Percentiles rank a stretch among this genome's conserved stretches.
phyloP scores from a whole-genome alignment of 92 coral and sea anemone genomes.

The Epizoanthus illoricatus region DNA sequence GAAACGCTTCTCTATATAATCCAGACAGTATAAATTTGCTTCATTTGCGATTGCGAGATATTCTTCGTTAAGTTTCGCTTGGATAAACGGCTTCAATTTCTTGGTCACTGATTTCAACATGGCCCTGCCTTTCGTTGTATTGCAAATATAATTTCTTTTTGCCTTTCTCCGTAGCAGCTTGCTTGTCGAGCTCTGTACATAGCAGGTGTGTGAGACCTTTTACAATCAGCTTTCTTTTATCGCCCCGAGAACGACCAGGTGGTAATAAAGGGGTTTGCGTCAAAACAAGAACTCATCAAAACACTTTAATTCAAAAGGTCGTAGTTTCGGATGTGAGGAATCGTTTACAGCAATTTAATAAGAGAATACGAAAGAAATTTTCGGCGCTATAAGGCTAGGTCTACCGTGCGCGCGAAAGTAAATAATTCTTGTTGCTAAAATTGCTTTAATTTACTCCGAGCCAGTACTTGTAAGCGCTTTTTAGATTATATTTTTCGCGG shows the following conservation, averaged over 20 bases:
- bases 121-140: background rate
- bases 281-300: constrained; percentile 2
- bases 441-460: no score
- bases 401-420: no score
- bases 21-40: constrained; percentile 78
- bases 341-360: constrained; percentile 6
- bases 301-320: background rate
- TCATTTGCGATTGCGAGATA: constrained; percentile 81
- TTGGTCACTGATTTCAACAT: constrained; percentile 86
- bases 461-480: no score
- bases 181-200: no score
- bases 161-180: background rate
- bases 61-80: constrained; percentile 82
- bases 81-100: constrained; percentile 76
- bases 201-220: constrained; percentile 26
- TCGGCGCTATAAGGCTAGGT: no score
- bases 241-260: constrained; percentile 5
- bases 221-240: background rate
- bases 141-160: background rate
- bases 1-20: constrained; percentile 81
- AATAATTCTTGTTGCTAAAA: no score
- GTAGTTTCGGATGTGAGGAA: background rate
- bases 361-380: background rate
- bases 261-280: background rate
- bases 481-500: no score